Conservation (phyloP, 2,888 invertebrate species). For the Cryptus armator region DNA sequence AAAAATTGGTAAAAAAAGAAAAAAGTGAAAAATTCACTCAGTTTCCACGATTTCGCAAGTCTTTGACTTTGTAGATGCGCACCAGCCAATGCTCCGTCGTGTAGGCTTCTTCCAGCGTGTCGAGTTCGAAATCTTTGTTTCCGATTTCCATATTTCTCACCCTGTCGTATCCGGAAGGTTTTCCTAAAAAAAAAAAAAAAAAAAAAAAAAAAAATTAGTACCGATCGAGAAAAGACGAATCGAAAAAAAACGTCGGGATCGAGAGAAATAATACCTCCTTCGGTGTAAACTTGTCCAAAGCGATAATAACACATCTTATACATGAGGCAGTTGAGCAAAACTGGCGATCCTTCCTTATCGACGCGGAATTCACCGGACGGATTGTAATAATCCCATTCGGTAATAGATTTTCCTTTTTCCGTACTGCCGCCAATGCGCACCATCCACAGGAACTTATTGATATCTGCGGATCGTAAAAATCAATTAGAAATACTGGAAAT, state of each 20-base stretch:
- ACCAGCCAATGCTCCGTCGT: slow-evolving; percentile 99
- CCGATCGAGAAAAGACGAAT: neutral
- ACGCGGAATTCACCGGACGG: slow-evolving; percentile 98
- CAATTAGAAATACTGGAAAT: slow-evolving; percentile 24
- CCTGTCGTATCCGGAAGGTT: slow-evolving; percentile 98
- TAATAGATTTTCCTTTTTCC: slow-evolving; percentile 96
- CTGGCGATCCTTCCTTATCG: slow-evolving; percentile 96
- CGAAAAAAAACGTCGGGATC: neutral
- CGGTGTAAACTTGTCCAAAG: slow-evolving; percentile 98
- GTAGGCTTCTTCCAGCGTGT: slow-evolving; percentile 99
- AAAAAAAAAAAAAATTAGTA: slow-evolving; percentile 2
- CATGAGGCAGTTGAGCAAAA: slow-evolving; percentile 98
- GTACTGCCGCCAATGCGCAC: slow-evolving; percentile 98
- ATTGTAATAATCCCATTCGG: slow-evolving; percentile 98
- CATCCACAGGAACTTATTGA: slow-evolving; percentile 99
- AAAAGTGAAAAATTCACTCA: slow-evolving; percentile 82
- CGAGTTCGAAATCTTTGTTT: slow-evolving; percentile 98
- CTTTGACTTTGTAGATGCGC: slow-evolving; percentile 98
- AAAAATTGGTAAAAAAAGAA: slow-evolving; percentile 26
- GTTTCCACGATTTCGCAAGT: slow-evolving; percentile 94
- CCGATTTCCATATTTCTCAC: slow-evolving; percentile 99
- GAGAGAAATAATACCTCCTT: slow-evolving; percentile 89
- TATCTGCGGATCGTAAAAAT: slow-evolving; percentile 88
- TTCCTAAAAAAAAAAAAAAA: slow-evolving; percentile 87
- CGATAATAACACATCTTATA: slow-evolving; percentile 99